Conservation (phyloP, 2,888 invertebrate species). For the Diachrysia chrysitis region DNA sequence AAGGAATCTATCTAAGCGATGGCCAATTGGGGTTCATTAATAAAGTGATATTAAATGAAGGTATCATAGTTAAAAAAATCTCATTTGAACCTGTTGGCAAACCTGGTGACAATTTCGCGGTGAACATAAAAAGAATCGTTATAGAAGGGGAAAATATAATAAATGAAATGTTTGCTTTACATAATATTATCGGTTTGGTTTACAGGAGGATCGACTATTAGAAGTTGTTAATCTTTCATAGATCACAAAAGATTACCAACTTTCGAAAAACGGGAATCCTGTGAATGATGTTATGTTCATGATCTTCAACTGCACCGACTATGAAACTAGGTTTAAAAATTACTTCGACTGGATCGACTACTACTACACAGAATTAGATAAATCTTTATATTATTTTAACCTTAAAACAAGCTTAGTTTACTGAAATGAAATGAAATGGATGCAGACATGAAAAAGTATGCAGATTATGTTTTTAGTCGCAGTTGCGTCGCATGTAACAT, state of each 20-base stretch:
- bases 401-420: constrained; percentile 57
- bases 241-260: constrained; percentile 69
- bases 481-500: constrained; percentile 45
- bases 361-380: constrained; percentile 61
- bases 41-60: constrained; percentile 62
- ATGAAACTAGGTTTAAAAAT: constrained; percentile 57
- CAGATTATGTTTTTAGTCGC: constrained; percentile 40
- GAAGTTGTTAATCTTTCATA: no score
- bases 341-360: constrained; percentile 65
- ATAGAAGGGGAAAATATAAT: constrained; percentile 59
- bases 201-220: constrained; percentile 58
- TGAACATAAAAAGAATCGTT: constrained; percentile 60
- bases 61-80: constrained; percentile 60
- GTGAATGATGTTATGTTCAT: constrained; percentile 63
- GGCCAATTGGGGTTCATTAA: constrained; percentile 64
- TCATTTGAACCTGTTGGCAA: constrained; percentile 61
- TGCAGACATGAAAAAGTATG: constrained; percentile 59
- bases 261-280: constrained; percentile 58
- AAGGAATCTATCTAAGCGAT: constrained; percentile 60
- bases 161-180: no score
- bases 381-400: constrained; percentile 51
- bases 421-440: constrained; percentile 53
- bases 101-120: constrained; percentile 66
- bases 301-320: constrained; percentile 64
- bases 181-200: constrained; percentile 25